Percentiles rank a stretch among this genome's conserved stretches.
These are phyloP conservation scores for Andrena hattorfiana DNA, from an alignment of 2,888 invertebrate genomes.

Conservation along the genomic window DNA sequence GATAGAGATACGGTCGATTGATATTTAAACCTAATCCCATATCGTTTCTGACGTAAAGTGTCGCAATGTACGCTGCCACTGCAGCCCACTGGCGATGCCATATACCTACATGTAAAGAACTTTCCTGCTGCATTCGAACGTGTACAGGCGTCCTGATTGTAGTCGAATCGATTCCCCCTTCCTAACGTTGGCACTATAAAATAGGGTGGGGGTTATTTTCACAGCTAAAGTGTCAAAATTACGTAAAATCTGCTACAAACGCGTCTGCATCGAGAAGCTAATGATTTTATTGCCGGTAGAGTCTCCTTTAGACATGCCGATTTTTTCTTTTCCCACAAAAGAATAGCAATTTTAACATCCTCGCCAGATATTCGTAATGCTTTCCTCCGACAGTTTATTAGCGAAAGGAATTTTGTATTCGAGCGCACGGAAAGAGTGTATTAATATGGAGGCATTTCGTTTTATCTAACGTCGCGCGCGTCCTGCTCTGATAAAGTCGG, in stretches of 20 bases:
- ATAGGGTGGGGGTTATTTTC: neutral
- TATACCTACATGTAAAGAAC: slow-evolving; percentile 43
- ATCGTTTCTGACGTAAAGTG: slow-evolving; percentile 53
- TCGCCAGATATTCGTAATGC: neutral
- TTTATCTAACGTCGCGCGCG: slow-evolving; percentile 21
- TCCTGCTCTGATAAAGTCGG: slow-evolving; percentile 46
- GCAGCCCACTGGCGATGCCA: slow-evolving; percentile 44
- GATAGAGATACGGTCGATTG: slow-evolving; percentile 26
- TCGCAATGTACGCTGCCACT: slow-evolving; percentile 60
- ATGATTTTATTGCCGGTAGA: neutral
- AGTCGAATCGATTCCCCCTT: slow-evolving; percentile 49
- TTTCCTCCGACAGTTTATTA: neutral
- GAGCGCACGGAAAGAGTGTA: neutral
- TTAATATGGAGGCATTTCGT: slow-evolving; percentile 5
- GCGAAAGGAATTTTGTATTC: neutral
- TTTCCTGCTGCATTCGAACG: slow-evolving; percentile 38
- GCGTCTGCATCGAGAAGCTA: neutral
- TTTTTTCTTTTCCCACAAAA: too few relatives aligned
- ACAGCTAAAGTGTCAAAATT: neutral
- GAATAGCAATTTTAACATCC: neutral
- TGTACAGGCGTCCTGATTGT: slow-evolving; percentile 29
- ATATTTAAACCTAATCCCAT: slow-evolving; percentile 34
- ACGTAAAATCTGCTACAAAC: neutral
- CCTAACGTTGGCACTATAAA: neutral
- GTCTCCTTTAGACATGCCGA: neutral